Evolutionary conservation across 1,140 invertebrate species (phyloP), one percentile per base, ranked within the genome.

Genomic region (Dreissena rostriformis): DNA sequence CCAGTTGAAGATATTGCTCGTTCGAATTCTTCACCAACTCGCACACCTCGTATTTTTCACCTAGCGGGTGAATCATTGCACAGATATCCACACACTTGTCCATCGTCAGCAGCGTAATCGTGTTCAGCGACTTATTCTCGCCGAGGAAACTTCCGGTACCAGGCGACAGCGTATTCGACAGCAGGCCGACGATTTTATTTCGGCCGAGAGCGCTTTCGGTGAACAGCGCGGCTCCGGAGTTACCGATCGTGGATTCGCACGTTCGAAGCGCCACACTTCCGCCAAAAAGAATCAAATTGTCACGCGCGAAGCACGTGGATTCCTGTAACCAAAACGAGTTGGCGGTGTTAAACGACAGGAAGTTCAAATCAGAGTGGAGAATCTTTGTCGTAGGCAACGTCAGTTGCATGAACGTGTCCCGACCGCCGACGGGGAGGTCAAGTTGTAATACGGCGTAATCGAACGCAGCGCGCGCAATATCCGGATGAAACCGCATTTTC

Each of bases 371-470:
- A 15, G 86, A 74, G 24, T 85, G 77, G 1, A 91, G 68, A 51
- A 79, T 80, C 57, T 86, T 84, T 11, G 80, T 57, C 8, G 85
- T 85, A 14, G 90, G 90, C 14, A 89, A 82, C 4, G 85, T 66
- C n/a, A 91, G 68, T 51, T 86, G 87, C 67, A 89, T 86, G 70
- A 90, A 91, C 51, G 84, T 84, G 10, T 83, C 79, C 14, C 86
- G 52, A 28, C 88, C 90, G 2, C 84, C 74, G 14, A 89, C 89
- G 12, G 84, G 75, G 24, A 86, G 72, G 63, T 77, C 89, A 2
- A 91, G 85, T 29, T 83, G 79, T 11, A 91, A 75, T 28, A 91
- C 79, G 26, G 90, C 90, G 63, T 88, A 91, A 80, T 91, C 90
- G 52, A 75, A 90, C 14, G 86, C 81, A 0, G 82, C 77, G 28